Percentiles rank a stretch among this genome's conserved stretches.
Conservation (phyloP, 2,888 invertebrate species). For the Patella pellucida region DNA sequence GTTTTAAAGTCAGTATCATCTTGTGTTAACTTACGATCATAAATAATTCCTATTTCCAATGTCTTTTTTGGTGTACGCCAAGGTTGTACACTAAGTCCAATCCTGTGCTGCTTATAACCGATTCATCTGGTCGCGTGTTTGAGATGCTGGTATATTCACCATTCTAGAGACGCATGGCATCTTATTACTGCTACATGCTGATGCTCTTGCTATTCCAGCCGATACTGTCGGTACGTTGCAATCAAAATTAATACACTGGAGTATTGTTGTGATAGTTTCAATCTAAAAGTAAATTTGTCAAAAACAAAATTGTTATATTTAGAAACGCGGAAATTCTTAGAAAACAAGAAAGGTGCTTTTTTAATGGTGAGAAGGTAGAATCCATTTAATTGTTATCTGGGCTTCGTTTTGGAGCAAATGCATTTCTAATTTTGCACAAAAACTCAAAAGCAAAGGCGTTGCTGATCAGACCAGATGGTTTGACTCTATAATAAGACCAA, state of each 20-base stretch:
- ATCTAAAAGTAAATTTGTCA: slow-evolving; percentile 3
- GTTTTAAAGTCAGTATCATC: too few relatives aligned
- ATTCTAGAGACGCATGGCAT: neutral
- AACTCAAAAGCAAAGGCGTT: slow-evolving; percentile 20
- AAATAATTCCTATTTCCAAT: neutral
- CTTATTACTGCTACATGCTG: neutral
- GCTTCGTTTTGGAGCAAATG: slow-evolving; percentile 12
- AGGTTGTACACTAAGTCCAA: neutral
- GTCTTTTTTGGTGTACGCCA: neutral
- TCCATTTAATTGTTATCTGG: slow-evolving; percentile 7
- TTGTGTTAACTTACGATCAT: too few relatives aligned
- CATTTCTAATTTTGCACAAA: neutral
- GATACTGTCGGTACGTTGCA: neutral
- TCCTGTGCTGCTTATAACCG: neutral
- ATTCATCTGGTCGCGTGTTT: neutral
- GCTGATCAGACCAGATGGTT: neutral
- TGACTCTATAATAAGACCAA: neutral
- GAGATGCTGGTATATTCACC: neutral
- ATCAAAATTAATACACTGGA: neutral
- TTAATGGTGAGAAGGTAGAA: neutral
- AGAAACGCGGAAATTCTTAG: neutral
- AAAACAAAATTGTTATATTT: neutral
- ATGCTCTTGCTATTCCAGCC: neutral
- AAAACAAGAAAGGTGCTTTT: neutral
- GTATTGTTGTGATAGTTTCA: neutral